Conservation (phyloP, 2,113 vertebrate genomes). For the Nestor notabilis region DNA sequence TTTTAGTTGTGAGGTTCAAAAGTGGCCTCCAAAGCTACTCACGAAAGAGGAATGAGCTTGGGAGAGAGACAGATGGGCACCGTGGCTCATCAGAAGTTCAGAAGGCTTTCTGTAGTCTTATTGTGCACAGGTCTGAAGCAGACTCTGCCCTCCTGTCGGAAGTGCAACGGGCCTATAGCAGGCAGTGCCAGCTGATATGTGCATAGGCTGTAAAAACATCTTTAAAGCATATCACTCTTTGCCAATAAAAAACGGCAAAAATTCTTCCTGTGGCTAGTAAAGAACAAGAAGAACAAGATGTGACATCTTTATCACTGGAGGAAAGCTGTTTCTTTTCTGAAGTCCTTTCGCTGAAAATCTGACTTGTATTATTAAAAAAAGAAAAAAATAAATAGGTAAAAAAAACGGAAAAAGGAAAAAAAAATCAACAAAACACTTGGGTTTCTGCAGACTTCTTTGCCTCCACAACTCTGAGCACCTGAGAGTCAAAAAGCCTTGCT, state of each 20-base stretch:
- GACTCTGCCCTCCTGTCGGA: slow-evolving; percentile 17
- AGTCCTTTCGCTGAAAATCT: slow-evolving; percentile 42
- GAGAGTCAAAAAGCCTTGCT: slow-evolving; percentile 40
- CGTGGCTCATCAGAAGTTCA: slow-evolving; percentile 7
- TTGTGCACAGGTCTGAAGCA: slow-evolving; percentile 2
- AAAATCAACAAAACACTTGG: slow-evolving; percentile 42
- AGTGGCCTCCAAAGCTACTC: not conserved
- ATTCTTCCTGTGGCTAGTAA: not conserved
- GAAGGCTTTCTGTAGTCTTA: not conserved
- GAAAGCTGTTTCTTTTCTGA: not conserved
- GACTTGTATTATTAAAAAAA: not conserved
- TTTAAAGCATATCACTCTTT: not conserved
- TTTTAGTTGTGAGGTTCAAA: not conserved
- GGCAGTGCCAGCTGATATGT: slow-evolving; percentile 9
- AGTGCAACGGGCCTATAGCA: not conserved
- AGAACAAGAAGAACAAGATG: not conserved
- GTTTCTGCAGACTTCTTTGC: slow-evolving; percentile 31
- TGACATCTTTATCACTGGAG: slow-evolving; percentile 50
- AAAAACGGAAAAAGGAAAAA: not conserved
- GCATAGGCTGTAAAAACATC: slow-evolving; percentile 1
- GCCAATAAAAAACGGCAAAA: not conserved
- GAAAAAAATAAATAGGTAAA: not conserved
- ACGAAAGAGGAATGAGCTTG: not conserved
- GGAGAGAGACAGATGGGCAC: not conserved
- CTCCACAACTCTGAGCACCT: slow-evolving; percentile 73